Conservation (phyloP, 2,797 vertebrate species). For the Halcyon leucocephala region DNA sequence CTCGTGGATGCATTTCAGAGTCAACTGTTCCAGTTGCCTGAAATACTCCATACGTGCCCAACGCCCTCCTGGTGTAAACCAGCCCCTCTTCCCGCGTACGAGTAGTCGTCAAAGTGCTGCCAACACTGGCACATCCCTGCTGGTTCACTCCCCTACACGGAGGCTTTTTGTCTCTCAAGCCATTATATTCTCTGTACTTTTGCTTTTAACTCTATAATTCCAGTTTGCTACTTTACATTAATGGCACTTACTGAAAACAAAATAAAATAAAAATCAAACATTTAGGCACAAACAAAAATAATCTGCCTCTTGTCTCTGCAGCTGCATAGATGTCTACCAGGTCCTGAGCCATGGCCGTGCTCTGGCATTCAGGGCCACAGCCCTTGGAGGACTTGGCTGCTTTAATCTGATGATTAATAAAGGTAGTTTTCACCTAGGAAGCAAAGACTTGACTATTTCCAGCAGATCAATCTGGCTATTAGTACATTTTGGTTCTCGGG, state of each 20-base stretch:
- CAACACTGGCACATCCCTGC: neutral
- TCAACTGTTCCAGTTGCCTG: neutral
- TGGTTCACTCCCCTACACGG: neutral
- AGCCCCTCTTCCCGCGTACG: neutral
- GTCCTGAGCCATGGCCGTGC: neutral
- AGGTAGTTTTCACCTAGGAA: neutral
- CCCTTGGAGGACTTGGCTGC: neutral
- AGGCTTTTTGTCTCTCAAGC: neutral
- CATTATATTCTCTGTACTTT: neutral
- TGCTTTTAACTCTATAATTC: constrained; percentile 42
- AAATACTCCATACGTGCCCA: neutral
- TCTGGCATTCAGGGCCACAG: neutral
- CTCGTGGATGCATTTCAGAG: neutral
- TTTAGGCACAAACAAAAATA: constrained; percentile 62
- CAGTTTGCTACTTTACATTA: constrained; percentile 66
- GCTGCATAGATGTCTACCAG: neutral
- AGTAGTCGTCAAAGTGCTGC: constrained; percentile 26
- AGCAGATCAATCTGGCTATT: neutral
- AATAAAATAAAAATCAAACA: neutral
- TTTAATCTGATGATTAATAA: neutral
- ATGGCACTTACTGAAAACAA: constrained; percentile 78
- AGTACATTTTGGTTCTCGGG: neutral
- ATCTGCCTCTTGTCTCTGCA: constrained; percentile 43
- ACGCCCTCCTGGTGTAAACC: neutral
- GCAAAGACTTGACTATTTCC: neutral